These are phyloP conservation scores for Formicarius rufipectus DNA, from an alignment of 2,113 vertebrate species.

Conservation along the genomic window DNA sequence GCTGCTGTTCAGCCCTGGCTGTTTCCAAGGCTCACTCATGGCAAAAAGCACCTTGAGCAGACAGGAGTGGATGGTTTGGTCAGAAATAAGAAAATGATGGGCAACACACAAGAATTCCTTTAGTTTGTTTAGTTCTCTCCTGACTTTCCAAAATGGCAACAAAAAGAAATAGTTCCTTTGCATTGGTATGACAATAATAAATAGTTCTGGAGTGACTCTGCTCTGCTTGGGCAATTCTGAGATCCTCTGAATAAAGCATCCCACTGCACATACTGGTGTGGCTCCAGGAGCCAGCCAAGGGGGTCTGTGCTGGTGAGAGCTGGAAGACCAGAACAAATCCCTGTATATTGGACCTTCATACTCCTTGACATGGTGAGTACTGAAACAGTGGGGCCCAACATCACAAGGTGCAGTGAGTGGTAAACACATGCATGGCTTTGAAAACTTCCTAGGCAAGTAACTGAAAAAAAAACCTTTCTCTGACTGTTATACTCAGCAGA, in stretches of 20 bases:
- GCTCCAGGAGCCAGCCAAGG: background rate
- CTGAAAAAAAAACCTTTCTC: background rate
- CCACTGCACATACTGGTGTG: rapidly evolving
- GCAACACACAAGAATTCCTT: background rate
- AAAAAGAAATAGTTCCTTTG: background rate
- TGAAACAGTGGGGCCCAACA: rapidly evolving
- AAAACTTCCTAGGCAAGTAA: background rate
- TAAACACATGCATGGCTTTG: background rate
- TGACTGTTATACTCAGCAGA: rapidly evolving
- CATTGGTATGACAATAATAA: background rate
- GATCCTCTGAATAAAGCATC: background rate
- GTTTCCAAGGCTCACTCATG: rapidly evolving
- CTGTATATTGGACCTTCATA: background rate
- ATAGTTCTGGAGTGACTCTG: background rate
- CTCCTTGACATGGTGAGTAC: rapidly evolving
- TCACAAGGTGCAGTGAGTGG: background rate
- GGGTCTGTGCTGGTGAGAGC: background rate
- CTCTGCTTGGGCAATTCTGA: background rate
- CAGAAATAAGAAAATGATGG: background rate
- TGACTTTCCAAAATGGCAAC: background rate
- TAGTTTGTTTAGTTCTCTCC: background rate
- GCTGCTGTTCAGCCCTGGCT: background rate
- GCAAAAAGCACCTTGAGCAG: background rate
- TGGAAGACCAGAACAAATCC: background rate
- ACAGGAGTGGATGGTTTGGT: background rate